Conservation (phyloP, 1,140 invertebrate species). For the Vollenhovia emeryi region DNA sequence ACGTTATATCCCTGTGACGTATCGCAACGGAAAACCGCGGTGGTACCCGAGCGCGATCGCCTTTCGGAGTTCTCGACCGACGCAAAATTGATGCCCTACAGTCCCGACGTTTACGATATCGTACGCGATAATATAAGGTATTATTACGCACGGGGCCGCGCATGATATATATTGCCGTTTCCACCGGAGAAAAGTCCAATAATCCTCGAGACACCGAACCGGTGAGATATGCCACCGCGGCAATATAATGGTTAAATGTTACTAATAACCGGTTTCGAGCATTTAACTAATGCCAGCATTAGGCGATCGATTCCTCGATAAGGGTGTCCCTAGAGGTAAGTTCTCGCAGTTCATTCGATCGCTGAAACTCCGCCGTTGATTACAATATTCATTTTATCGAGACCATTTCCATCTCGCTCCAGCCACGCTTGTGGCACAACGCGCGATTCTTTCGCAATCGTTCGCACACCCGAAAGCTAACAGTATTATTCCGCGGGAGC, state of each 20-base stretch:
- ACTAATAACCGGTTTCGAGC: constrained; percentile 74
- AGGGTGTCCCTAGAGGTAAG: constrained; percentile 51
- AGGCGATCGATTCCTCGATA: constrained; percentile 70
- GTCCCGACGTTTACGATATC: constrained; percentile 55
- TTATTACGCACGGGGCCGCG: constrained; percentile 58
- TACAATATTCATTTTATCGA: constrained; percentile 66
- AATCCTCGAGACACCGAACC: constrained; percentile 67
- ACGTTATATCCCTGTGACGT: background rate
- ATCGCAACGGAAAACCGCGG: background rate
- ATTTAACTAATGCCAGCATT: constrained; percentile 74
- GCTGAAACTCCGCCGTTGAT: constrained; percentile 63
- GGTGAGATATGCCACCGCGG: constrained; percentile 62
- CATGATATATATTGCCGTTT: constrained; percentile 65
- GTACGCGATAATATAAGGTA: constrained; percentile 33
- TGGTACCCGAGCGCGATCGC: background rate
- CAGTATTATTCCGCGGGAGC: background rate
- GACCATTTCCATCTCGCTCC: constrained; percentile 64
- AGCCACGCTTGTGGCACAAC: constrained; percentile 42
- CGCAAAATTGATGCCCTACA: constrained; percentile 53
- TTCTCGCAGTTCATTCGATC: constrained; percentile 56
- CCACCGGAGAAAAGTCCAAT: constrained; percentile 65
- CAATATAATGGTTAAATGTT: constrained; percentile 71
- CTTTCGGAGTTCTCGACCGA: constrained; percentile 42
- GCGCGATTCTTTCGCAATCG: constrained; percentile 51
- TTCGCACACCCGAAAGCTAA: constrained; percentile 2